These are phyloP conservation scores for Eolophus roseicapilla DNA, from an alignment of 2,113 vertebrate species.

Conservation along the genomic window DNA sequence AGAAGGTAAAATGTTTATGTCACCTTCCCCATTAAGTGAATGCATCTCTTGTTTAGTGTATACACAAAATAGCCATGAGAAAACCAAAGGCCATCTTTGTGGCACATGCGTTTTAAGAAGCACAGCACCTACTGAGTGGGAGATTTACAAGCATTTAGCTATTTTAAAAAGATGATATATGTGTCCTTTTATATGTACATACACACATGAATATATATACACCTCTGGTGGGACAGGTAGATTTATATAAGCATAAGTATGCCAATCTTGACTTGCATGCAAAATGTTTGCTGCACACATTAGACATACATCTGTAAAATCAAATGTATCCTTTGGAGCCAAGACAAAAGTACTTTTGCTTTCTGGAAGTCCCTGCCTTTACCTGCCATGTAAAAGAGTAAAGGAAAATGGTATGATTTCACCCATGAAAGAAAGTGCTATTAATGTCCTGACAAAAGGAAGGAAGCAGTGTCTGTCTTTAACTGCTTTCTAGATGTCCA, in stretches of 20 bases:
- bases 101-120: neutral
- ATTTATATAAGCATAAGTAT: neutral
- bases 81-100: neutral
- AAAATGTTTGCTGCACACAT: neutral
- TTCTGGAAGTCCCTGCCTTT: neutral
- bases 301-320: neutral
- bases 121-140: neutral
- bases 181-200: neutral
- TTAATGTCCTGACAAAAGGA: neutral
- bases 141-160: neutral
- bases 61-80: neutral
- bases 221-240: neutral
- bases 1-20: neutral
- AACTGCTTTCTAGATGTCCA: neutral
- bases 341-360: neutral
- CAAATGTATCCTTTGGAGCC: neutral
- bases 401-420: neutral
- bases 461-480: neutral
- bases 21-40: neutral
- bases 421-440: neutral
- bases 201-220: rapidly evolving
- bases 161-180: neutral
- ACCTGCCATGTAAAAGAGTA: neutral
- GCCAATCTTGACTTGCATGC: neutral
- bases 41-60: neutral